A percentile compares a stretch with the other conserved stretches of the same genome.
These are phyloP conservation scores for Ciconia boyciana DNA, from an alignment of 2,113 vertebrate species.

Conservation along the genomic window DNA sequence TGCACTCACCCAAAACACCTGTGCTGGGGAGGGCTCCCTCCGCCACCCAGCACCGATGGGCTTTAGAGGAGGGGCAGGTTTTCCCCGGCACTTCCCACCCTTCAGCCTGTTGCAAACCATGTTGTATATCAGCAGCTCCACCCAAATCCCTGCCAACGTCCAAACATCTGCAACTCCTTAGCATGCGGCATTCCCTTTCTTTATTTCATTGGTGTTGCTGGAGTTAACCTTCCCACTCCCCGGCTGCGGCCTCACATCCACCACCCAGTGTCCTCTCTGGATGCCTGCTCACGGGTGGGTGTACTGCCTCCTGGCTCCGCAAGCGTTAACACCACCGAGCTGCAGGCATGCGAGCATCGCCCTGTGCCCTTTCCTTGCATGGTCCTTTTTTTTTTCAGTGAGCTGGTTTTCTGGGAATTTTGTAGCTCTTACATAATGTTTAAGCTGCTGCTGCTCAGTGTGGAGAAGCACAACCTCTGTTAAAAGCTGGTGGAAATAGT, in stretches of 20 bases:
- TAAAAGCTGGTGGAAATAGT: neutral
- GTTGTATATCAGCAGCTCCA: slow-evolving; percentile 7
- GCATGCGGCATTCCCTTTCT: neutral
- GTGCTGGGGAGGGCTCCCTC: neutral
- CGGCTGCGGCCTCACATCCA: neutral
- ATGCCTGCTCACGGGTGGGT: neutral
- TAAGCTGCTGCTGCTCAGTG: neutral
- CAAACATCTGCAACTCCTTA: slow-evolving; percentile 56
- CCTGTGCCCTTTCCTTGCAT: neutral
- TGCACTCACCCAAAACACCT: neutral
- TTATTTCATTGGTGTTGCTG: neutral
- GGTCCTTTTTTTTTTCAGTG: neutral
- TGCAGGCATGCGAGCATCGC: fast-evolving
- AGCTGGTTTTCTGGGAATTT: neutral
- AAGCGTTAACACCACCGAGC: fast-evolving
- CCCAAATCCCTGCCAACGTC: neutral
- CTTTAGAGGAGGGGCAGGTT: neutral
- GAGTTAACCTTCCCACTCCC: neutral
- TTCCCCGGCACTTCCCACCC: neutral
- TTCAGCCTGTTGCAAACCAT: neutral
- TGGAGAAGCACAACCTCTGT: neutral
- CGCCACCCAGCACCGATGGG: neutral
- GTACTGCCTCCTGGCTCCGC: neutral
- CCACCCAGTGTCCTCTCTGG: fast-evolving
- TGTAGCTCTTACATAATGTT: neutral